These are phyloP conservation scores for Morinoia aosen DNA, from an alignment of 2,888 invertebrate genomes.

Conservation along the genomic window DNA sequence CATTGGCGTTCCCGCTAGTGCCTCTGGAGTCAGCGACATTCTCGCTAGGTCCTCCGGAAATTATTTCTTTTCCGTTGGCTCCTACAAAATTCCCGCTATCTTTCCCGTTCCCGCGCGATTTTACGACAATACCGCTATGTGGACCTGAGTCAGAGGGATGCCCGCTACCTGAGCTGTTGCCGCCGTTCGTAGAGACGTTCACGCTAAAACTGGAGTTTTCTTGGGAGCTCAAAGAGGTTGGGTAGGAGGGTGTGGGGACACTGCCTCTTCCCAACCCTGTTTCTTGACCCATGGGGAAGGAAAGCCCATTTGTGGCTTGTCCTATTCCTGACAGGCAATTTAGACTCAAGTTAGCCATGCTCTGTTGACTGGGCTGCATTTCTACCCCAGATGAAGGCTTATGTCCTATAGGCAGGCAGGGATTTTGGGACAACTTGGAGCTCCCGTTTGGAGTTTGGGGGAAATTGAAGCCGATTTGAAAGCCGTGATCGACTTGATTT, in stretches of 20 bases:
- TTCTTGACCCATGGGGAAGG: neutral
- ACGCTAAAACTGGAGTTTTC: neutral
- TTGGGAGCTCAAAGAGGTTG: conserved; percentile 18
- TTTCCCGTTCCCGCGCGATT: neutral
- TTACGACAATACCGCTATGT: neutral
- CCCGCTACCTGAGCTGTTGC: neutral
- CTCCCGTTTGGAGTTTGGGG: too few species aligned
- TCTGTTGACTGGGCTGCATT: neutral
- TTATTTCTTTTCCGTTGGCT: too few species aligned
- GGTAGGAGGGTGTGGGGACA: neutral
- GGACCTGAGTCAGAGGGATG: neutral
- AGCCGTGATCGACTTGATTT: too few species aligned
- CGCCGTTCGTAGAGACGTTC: neutral
- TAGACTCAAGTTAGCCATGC: neutral
- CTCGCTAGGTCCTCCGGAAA: neutral
- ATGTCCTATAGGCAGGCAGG: neutral
- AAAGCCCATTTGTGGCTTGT: neutral
- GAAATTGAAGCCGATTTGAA: too few species aligned
- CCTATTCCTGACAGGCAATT: neutral
- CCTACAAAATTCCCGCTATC: neutral
- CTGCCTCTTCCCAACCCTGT: neutral
- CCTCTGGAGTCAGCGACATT: neutral
- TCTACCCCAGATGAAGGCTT: neutral
- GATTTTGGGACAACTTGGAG: neutral
- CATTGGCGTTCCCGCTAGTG: neutral